Base-by-base conservation (phyloP, 2,888 invertebrate species). In the Eristalinus sepulchralis region DNA sequence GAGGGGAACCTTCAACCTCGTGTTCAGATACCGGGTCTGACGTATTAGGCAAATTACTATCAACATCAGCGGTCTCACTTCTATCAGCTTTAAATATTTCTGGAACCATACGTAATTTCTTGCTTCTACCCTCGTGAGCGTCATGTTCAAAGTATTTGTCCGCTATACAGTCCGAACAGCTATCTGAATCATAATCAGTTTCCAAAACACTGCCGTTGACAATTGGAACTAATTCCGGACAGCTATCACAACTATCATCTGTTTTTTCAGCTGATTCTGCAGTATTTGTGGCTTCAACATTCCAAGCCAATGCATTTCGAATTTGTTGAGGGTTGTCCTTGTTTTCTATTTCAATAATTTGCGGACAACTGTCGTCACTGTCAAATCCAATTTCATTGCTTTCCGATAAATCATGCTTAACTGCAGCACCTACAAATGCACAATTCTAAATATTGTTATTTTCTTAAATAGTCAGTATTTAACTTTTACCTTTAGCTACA, bases 341-440 rank as follows among this genome's bases (percentile, higher is more conserved):
- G 8, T 79, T 20, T 24, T 1, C 11, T 11, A 90, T 63, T 86
- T 90, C 91, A 33, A 90, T 83, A 71, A 91, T 84, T 88, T 91
- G 90, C 1, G 89, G 57, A 0, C 88, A 83, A 31, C 89, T 88
- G 10, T 77, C 84, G 53, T 90, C 89, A 39, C 89, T 90, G 31
- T 89, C 88, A 60, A 90, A 90, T 4, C 66, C 13, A 1, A 90
- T 67, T 27, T 89, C 87, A 66, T 89, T 88, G 22, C 85, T 72
- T 0, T 86, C 66, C 17, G 83, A 73, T n/a, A 90, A 24, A 13
- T 90, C 88, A 17, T 89, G 89, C 20, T 89, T 90, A 13, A 81
- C 83, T 0, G 90, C 91, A 17, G 89, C 88, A 17, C 90, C 90
- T 90, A 62, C 13, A 83, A 75, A 70, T 1, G 47, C 1, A 8